Evolutionary conservation across 2,888 invertebrate species (phyloP).

Genomic region (Coleophora flavipennella): DNA sequence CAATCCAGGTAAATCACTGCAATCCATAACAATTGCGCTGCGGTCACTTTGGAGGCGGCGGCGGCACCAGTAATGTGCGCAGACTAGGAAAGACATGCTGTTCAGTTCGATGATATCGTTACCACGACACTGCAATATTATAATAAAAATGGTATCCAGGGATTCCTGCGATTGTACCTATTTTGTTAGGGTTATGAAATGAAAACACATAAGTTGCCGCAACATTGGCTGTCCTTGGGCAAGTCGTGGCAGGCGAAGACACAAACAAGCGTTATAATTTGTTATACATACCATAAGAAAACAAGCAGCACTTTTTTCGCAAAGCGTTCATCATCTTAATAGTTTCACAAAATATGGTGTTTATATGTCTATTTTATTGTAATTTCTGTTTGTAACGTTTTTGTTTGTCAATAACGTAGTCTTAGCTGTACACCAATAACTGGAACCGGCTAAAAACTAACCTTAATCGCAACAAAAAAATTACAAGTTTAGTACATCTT

Average conservation of each 20-base stretch:
- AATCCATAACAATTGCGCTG: slow-evolving; percentile 48
- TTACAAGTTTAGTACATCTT: too few relatives aligned
- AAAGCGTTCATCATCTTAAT: too few relatives aligned
- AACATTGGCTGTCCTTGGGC: slow-evolving; percentile 13
- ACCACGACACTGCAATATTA: slow-evolving; percentile 9
- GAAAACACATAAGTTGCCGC: slow-evolving; percentile 5
- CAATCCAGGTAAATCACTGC: slow-evolving; percentile 67
- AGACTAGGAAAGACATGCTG: slow-evolving; percentile 28
- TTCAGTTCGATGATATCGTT: slow-evolving; percentile 6
- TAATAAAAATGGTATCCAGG: too few relatives aligned
- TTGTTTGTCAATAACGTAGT: too few relatives aligned
- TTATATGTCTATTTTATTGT: too few relatives aligned
- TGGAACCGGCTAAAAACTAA: too few relatives aligned
- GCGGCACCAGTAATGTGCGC: slow-evolving; percentile 49
- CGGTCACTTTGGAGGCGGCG: slow-evolving; percentile 52
- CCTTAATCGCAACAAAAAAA: too few relatives aligned
- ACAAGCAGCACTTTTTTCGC: not conserved
- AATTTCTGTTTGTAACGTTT: too few relatives aligned
- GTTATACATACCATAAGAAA: not conserved
- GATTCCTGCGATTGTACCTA: too few relatives aligned
- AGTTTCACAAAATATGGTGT: too few relatives aligned
- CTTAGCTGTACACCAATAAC: too few relatives aligned
- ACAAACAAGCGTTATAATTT: not conserved
- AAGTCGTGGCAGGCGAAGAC: slow-evolving; percentile 5
- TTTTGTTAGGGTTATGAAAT: too few relatives aligned